Conservation (phyloP, 2,797 vertebrate genomes). For the Gallirallus australis region DNA sequence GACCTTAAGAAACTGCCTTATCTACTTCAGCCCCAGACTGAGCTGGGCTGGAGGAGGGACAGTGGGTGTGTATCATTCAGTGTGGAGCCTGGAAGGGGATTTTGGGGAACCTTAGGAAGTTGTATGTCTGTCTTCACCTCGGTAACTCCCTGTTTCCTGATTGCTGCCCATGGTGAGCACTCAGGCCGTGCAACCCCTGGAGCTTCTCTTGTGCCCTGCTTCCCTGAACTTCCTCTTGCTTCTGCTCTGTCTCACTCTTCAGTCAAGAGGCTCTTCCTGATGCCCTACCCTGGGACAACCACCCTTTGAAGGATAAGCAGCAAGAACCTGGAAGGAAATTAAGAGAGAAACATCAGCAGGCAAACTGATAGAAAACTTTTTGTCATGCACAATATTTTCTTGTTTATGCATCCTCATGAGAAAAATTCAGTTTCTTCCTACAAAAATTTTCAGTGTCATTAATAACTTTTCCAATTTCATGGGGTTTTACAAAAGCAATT, state of each 20-base stretch:
- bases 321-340: background rate
- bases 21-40: background rate
- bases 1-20: background rate
- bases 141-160: background rate
- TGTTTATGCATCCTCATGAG: background rate
- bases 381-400: background rate
- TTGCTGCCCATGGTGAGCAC: background rate
- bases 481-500: background rate
- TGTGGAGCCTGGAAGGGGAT: background rate
- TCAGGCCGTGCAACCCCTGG: fast-evolving
- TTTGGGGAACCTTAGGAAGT: background rate
- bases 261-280: background rate
- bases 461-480: background rate
- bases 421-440: background rate
- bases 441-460: background rate
- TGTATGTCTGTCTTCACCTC: background rate
- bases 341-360: background rate
- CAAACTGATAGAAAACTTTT: background rate
- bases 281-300: no score
- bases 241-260: background rate
- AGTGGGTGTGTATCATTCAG: background rate
- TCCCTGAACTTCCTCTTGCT: background rate
- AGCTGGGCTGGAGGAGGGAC: background rate
- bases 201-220: fast-evolving
- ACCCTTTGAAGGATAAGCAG: background rate